Evolutionary conservation across 2,113 vertebrate genomes (phyloP), one percentile per base, ranked within the genome.

Genomic region (Mellivora capensis): DNA sequence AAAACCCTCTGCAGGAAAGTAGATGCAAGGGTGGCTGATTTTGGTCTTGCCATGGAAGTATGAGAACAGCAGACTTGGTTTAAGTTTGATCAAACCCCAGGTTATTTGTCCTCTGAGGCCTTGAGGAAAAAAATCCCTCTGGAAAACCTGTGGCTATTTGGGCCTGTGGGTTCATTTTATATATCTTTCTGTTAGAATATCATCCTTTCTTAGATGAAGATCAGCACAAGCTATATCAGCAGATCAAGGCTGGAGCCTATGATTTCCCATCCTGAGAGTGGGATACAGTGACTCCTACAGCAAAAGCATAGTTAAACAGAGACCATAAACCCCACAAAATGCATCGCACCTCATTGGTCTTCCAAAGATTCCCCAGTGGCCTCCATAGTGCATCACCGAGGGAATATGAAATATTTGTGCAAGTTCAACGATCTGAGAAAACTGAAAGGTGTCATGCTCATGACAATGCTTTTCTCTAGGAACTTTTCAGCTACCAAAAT

Each of bases 201-300:
- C 99, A 99, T 98, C 99, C 99, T 90, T 99, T 99, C 99, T 99
- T 99, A 99, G 99, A 99, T 98, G 99, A 99, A 99, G 99, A 99
- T 99, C 99, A 99, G 98, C 99, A 99, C 99, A 99, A 99, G 98
- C 99, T 99, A 59, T 99, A 99, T 99, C 99, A 99, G 98, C 99
- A 99, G 99, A 99, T 99, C 98, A 99, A 99, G 98, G 99, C 99
- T 96, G 99, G 99, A 96, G 99, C 99, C 79, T 99, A 99, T 97
- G 99, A 99, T 97, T 99, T 99, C 96, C 99, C 99, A 4, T 99
- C 99, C 96, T 99, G 99, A n/a, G 99, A 99, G 98, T 99, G 99
- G 99, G 99, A 99, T 98, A 99, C 99, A 0, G 99, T 99, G 97
- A 99, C 99, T 95, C 99, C 99, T 0, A 99, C 99, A 99, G 99